Percentiles rank a stretch among this genome's conserved stretches.
phyloP scores from a whole-genome alignment of 2,113 vertebrate genomes.

The Aix galericulata region DNA sequence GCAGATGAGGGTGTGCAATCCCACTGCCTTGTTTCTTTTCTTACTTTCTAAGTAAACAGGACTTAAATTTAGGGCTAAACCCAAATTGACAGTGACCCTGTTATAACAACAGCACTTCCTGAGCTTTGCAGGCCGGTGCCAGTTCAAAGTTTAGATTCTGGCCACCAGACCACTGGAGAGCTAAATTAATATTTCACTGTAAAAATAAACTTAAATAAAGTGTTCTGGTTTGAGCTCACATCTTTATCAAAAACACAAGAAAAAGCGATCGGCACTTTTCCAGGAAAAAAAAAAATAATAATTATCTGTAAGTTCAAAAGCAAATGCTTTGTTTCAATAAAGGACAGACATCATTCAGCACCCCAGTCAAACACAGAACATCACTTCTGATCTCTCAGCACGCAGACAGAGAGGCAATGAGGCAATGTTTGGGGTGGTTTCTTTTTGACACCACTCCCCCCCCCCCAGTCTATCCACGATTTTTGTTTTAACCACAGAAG shows the following conservation, averaged over 20 bases:
- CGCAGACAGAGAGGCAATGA: background rate
- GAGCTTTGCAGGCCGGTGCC: background rate
- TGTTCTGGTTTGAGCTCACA: background rate
- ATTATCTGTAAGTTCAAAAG: background rate
- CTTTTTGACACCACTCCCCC: background rate
- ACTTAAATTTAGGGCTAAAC: background rate
- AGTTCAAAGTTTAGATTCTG: slow-evolving; percentile 11
- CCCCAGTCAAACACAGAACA: background rate
- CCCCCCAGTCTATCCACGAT: background rate
- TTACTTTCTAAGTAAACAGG: slow-evolving; percentile 11
- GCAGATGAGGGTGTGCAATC: background rate
- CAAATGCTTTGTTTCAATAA: background rate
- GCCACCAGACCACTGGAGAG: background rate
- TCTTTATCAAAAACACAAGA: background rate
- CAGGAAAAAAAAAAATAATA: background rate
- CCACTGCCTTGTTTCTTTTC: background rate
- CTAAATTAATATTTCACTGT: slow-evolving; percentile 10
- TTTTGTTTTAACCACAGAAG: background rate
- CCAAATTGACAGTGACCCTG: background rate
- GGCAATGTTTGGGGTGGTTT: background rate
- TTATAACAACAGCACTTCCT: background rate
- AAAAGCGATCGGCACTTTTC: background rate
- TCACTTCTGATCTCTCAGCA: background rate
- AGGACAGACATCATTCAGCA: background rate
- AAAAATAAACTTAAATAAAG: slow-evolving; percentile 33